Evolutionary conservation across 2,797 vertebrate genomes (phyloP).

Genomic region (Babyrousa celebensis): DNA sequence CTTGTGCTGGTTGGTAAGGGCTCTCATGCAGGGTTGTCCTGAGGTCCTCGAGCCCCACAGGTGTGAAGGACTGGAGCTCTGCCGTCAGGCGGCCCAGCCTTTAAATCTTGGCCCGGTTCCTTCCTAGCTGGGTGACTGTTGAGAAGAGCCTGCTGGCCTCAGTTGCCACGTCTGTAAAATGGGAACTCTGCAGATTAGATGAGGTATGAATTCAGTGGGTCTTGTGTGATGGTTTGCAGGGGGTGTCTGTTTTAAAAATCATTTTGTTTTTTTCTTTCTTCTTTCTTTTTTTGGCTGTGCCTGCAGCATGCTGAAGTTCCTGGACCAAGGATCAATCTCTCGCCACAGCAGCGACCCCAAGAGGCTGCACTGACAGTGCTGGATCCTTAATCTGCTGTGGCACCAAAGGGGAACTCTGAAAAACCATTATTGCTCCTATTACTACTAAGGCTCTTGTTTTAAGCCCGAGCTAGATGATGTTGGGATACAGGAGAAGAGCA

Average conservation of each 20-base stretch:
- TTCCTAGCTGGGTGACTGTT: background rate
- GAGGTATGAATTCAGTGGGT: background rate
- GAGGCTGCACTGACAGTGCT: too few species aligned
- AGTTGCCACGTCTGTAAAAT: background rate
- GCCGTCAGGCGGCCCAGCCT: background rate
- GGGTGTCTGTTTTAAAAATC: background rate
- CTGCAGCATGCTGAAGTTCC: too few species aligned
- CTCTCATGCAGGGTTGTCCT: background rate
- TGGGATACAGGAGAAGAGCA: background rate
- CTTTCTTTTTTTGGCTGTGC: too few species aligned
- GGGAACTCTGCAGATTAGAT: background rate
- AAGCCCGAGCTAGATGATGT: background rate
- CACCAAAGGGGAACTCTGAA: background rate
- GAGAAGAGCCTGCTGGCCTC: background rate
- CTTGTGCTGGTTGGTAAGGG: background rate
- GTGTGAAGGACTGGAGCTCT: background rate
- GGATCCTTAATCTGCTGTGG: too few species aligned
- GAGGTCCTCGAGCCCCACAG: accelerated
- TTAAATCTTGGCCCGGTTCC: background rate
- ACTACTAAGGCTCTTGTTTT: background rate
- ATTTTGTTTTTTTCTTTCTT: too few species aligned
- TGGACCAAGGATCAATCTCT: too few species aligned
- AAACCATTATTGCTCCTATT: too few species aligned
- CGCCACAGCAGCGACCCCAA: too few species aligned
- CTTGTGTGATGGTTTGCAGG: background rate